These are phyloP conservation scores for Elegia similella DNA, from an alignment of 2,888 invertebrate species.

Conservation along the genomic window DNA sequence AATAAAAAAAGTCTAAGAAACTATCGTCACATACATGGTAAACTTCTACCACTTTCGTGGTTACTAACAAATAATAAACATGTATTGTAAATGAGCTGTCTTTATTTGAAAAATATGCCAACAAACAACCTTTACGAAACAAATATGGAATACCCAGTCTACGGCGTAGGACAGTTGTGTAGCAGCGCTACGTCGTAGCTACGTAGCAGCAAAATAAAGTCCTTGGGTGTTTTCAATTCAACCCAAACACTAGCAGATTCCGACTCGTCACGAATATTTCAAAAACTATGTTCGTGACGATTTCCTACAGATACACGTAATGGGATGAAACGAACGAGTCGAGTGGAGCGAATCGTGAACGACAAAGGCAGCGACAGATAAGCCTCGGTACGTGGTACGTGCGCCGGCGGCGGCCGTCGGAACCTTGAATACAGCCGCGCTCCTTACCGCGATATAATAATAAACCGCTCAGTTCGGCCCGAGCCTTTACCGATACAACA, in stretches of 20 bases:
- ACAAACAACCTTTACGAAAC: not conserved
- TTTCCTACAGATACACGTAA: constrained; percentile 38
- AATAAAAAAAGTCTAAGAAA: no score
- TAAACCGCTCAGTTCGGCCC: constrained; percentile 73
- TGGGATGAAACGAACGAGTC: constrained; percentile 35
- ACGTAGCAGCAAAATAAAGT: not conserved
- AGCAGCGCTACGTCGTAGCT: not conserved
- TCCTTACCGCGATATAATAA: constrained; percentile 75
- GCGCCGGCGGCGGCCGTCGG: constrained; percentile 57
- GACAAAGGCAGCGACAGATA: constrained; percentile 66
- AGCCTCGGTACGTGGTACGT: constrained; percentile 60
- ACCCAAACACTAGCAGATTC: constrained; percentile 13
- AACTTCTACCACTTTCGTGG: no score
- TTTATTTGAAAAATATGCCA: not conserved
- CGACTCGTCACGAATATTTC: constrained; percentile 6
- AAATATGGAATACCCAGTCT: not conserved
- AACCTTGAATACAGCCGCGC: constrained; percentile 72
- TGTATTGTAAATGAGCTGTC: not conserved
- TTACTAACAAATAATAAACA: no score
- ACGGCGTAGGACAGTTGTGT: constrained; percentile 1
- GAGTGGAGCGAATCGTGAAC: constrained; percentile 46
- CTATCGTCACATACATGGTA: no score
- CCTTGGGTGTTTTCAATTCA: not conserved
- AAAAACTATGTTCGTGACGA: constrained; percentile 32
- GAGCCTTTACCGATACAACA: constrained; percentile 73